These are phyloP conservation scores for Lathamus discolor DNA, from an alignment of 2,113 vertebrate species.

Conservation along the genomic window DNA sequence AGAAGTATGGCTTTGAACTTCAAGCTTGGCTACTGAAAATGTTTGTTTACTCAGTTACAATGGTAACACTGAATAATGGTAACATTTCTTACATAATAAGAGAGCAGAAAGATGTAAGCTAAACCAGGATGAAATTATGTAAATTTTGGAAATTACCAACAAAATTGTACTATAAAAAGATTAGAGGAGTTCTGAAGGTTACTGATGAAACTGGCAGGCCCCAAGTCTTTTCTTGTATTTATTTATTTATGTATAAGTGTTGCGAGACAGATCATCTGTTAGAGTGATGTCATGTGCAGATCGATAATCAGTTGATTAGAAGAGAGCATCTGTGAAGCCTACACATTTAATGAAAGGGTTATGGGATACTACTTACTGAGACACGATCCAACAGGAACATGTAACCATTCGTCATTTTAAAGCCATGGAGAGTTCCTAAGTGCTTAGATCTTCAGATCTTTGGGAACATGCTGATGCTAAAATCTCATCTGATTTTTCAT, in stretches of 20 bases:
- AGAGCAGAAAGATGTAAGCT: not conserved
- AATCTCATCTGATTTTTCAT: constrained; percentile 19
- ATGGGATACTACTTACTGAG: constrained; percentile 22
- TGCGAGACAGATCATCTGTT: constrained; percentile 20
- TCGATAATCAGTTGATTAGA: constrained; percentile 20
- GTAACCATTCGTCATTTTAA: not conserved
- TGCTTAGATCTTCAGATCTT: not conserved
- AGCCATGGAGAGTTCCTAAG: not conserved
- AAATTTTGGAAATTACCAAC: not conserved
- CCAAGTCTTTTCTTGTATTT: not conserved
- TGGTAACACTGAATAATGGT: not conserved
- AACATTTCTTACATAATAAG: no score
- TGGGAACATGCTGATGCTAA: not conserved
- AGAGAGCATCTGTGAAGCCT: constrained; percentile 13
- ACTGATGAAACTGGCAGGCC: not conserved
- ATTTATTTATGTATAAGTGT: not conserved
- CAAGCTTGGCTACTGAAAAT: constrained; percentile 9
- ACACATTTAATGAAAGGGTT: constrained; percentile 36
- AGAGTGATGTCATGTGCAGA: not conserved
- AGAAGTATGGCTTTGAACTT: constrained; percentile 24
- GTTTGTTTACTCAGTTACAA: constrained; percentile 15
- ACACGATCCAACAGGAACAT: constrained; percentile 3
- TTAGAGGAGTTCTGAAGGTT: not conserved
- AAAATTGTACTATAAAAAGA: not conserved
- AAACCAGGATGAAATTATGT: not conserved